Percentiles rank a stretch among this genome's conserved stretches.
Conservation (phyloP, 2,888 invertebrate species). For the Fragum fragum region DNA sequence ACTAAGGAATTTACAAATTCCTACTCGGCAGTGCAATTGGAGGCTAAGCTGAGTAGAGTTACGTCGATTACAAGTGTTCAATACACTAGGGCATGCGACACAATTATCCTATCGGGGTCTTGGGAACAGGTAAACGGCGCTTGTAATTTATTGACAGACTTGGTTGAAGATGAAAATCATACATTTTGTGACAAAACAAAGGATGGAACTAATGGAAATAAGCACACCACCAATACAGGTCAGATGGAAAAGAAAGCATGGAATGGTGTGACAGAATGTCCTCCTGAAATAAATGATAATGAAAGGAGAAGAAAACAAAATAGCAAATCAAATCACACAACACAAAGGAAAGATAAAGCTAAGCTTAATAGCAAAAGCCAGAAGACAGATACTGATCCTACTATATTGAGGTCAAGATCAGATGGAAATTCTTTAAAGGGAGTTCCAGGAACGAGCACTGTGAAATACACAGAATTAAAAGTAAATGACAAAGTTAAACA, state of each 20-base stretch:
- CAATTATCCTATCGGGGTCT: conserved; percentile 50
- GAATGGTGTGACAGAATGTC: not conserved
- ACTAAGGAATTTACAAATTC: conserved; percentile 39
- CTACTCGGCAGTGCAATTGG: conserved; percentile 24
- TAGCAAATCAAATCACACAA: no score
- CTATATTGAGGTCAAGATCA: no score
- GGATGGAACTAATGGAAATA: not conserved
- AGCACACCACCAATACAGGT: not conserved
- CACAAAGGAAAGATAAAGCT: no score
- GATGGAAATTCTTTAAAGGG: no score
- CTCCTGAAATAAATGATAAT: no score
- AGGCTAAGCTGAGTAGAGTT: conserved; percentile 53
- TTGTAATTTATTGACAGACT: conserved; percentile 47
- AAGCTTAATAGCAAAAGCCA: no score
- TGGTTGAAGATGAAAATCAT: conserved; percentile 23
- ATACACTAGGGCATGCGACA: conserved; percentile 49
- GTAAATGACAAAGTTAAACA: no score
- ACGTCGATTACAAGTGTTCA: conserved; percentile 44
- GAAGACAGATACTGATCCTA: no score
- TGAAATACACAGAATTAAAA: no score
- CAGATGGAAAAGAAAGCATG: not conserved
- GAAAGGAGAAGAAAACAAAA: no score
- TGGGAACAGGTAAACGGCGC: conserved; percentile 55
- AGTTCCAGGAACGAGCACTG: no score
- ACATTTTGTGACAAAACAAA: not conserved